A percentile compares a stretch with the other conserved stretches of the same genome.
Conservation (phyloP, 1,140 invertebrate species). For the Bombus haemorrhoidalis region DNA sequence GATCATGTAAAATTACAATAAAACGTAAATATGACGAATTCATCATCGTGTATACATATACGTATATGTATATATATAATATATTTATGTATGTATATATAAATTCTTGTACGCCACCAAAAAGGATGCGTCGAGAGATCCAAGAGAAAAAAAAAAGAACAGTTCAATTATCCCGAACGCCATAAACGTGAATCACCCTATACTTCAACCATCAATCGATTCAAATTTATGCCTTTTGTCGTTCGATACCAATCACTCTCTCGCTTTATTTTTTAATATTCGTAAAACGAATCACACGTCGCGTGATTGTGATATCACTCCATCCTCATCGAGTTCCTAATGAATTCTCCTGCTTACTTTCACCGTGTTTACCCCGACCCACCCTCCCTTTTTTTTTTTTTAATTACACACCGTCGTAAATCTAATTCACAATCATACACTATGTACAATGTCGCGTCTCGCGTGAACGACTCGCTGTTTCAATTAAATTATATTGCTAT, state of each 20-base stretch:
- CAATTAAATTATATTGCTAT: slow-evolving; percentile 58
- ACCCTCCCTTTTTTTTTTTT: not conserved
- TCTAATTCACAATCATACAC: slow-evolving; percentile 69
- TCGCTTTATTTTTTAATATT: not conserved
- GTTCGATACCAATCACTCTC: not conserved
- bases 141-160: slow-evolving; percentile 4
- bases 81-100: slow-evolving; percentile 31
- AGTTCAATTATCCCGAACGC: slow-evolving; percentile 46
- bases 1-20: slow-evolving; percentile 64
- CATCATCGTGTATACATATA: slow-evolving; percentile 48
- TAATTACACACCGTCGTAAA: slow-evolving; percentile 61
- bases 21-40: slow-evolving; percentile 55
- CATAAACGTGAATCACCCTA: slow-evolving; percentile 27
- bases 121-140: slow-evolving; percentile 51
- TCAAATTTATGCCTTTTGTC: slow-evolving; percentile 17
- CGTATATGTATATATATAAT: slow-evolving; percentile 48
- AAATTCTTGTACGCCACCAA: slow-evolving; percentile 45
- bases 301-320: not conserved
- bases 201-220: not conserved
- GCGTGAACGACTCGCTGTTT: slow-evolving; percentile 37
- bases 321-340: not conserved
- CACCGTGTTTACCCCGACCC: slow-evolving; percentile 50
- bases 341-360: slow-evolving; percentile 52
- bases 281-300: not conserved
- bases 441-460: slow-evolving; percentile 59